These are phyloP conservation scores for Alethe diademata DNA, from an alignment of 2,113 vertebrate species.

Conservation along the genomic window DNA sequence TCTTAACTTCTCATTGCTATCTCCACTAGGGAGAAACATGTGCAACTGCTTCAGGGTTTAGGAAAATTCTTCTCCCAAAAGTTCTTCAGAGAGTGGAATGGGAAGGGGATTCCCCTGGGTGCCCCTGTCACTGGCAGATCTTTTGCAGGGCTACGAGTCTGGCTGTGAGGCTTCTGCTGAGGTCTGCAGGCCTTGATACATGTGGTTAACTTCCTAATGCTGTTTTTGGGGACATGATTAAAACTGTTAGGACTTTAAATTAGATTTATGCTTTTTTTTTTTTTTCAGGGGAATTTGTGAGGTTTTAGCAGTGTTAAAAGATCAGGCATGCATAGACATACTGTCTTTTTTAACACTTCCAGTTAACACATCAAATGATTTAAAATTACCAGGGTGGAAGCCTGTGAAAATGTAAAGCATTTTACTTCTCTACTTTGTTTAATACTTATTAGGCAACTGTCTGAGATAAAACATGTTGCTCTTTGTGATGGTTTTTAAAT, in stretches of 20 bases:
- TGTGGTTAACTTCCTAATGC: neutral
- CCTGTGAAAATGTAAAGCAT: neutral
- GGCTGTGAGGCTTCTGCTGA: neutral
- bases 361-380: neutral
- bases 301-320: neutral
- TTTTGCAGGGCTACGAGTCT: accelerated
- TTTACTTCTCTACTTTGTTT: neutral
- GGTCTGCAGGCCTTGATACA: accelerated
- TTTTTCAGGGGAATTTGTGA: neutral
- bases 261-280: neutral
- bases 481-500: neutral
- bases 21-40: neutral
- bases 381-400: neutral
- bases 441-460: neutral
- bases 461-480: neutral
- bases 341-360: accelerated
- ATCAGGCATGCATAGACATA: too few species aligned
- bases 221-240: neutral
- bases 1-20: neutral
- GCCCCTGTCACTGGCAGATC: neutral
- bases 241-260: neutral
- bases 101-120: neutral
- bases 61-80: neutral
- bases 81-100: neutral
- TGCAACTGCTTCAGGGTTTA: neutral